phyloP scores from a whole-genome alignment of 2,888 invertebrate genomes.

The Tuberolachnus salignus region DNA sequence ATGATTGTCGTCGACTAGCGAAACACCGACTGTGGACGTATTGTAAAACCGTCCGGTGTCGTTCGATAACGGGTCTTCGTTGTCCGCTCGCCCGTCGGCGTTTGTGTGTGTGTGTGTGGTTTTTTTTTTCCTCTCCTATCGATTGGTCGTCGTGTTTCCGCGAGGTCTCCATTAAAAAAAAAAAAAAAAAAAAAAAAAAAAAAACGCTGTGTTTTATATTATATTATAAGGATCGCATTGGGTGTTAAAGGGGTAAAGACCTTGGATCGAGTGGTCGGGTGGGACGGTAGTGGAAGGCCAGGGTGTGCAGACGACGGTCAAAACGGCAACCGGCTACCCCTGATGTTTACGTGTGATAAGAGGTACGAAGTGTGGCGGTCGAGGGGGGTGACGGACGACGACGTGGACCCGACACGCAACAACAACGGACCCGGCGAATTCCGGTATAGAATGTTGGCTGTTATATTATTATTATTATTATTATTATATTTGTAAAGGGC shows the following conservation, averaged over 20 bases:
- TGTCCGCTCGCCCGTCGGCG: background rate
- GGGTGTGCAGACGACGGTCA: constrained; percentile 6
- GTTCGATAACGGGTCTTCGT: background rate
- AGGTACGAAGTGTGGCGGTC: background rate
- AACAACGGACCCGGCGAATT: constrained; percentile 9
- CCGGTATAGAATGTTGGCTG: constrained; percentile 5
- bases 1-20: too few relatives aligned
- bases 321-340: constrained; percentile 31
- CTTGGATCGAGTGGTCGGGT: background rate
- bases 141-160: constrained; percentile 3
- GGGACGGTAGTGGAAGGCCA: background rate
- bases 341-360: constrained; percentile 49
- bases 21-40: too few relatives aligned
- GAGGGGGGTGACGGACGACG: background rate
- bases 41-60: too few relatives aligned
- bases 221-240: background rate
- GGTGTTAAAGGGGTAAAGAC: background rate
- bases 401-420: constrained; percentile 40
- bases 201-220: background rate
- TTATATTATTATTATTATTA: background rate
- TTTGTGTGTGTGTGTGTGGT: background rate
- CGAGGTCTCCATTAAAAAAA: constrained; percentile 12
- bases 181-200: too few relatives aligned
- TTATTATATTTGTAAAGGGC: constrained; percentile 21
- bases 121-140: too few relatives aligned